A percentile compares a stretch with the other conserved stretches of the same genome.
These are phyloP conservation scores for Mandrillus leucophaeus DNA, from an alignment of 2,113 vertebrate species.

Conservation along the genomic window DNA sequence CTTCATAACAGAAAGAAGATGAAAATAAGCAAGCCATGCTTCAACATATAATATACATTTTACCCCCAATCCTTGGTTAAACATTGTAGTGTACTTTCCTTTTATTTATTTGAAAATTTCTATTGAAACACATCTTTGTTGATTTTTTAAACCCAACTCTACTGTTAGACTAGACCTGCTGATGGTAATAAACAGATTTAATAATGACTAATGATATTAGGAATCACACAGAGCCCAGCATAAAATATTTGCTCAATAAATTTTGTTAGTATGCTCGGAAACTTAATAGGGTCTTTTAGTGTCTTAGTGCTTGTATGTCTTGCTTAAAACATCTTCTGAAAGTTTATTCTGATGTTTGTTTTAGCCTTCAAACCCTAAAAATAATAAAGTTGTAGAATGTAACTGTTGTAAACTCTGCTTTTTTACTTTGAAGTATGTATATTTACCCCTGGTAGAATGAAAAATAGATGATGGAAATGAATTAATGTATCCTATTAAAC, in stretches of 20 bases:
- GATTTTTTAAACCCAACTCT: neutral
- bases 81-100: neutral
- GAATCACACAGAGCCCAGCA: neutral
- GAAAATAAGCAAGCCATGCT: neutral
- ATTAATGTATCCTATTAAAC: neutral
- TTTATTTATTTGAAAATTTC: slow-evolving; percentile 20
- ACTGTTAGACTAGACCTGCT: neutral
- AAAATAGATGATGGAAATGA: neutral
- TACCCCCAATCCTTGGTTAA: neutral
- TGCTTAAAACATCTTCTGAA: neutral
- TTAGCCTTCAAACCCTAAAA: neutral
- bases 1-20: neutral
- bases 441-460: neutral
- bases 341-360: neutral
- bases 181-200: neutral
- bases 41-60: neutral
- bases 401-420: neutral
- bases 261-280: neutral
- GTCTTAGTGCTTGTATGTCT: neutral
- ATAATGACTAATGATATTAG: neutral
- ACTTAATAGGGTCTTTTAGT: neutral
- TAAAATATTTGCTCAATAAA: neutral
- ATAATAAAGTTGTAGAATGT: slow-evolving; percentile 20
- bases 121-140: neutral
- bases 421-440: neutral